A percentile compares a stretch with the other conserved stretches of the same genome.
phyloP scores from a whole-genome alignment of 2,888 invertebrate species.

The Stenurella melanura region DNA sequence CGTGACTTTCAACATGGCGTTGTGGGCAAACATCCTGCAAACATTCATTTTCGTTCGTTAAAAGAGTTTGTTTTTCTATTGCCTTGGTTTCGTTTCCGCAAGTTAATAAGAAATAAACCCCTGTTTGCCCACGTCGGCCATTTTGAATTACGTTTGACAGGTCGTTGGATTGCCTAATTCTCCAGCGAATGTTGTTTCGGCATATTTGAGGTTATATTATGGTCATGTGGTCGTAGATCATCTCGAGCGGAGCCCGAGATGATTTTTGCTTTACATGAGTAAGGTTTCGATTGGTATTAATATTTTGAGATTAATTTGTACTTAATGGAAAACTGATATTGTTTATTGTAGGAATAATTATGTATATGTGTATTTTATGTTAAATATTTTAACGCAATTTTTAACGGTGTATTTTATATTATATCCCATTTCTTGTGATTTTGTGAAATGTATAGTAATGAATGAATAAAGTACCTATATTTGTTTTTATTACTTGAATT shows the following conservation, averaged over 20 bases:
- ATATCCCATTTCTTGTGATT: constrained; percentile 41
- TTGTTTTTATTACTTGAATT: constrained; percentile 36
- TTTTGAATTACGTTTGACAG: too few species aligned
- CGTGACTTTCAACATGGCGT: too few species aligned
- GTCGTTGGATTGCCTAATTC: too few species aligned
- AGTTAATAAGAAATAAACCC: too few species aligned
- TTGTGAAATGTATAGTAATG: constrained; percentile 42
- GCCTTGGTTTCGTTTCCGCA: too few species aligned
- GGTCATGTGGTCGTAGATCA: not conserved
- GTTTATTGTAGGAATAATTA: constrained; percentile 6
- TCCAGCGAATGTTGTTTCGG: not conserved
- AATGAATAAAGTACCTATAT: constrained; percentile 43
- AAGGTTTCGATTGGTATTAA: constrained; percentile 12
- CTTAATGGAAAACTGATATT: constrained; percentile 14
- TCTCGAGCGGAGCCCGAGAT: not conserved
- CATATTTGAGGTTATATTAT: constrained; percentile 12
- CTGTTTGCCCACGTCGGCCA: too few species aligned
- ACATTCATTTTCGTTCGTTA: too few species aligned
- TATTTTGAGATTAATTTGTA: constrained; percentile 29
- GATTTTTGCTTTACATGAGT: constrained; percentile 17
- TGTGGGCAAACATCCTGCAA: too few species aligned
- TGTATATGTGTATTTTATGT: constrained; percentile 13
- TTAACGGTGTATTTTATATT: constrained; percentile 40
- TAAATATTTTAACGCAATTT: constrained; percentile 26
- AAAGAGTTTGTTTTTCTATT: too few species aligned